Evolutionary conservation across 2,113 vertebrate genomes (phyloP), one percentile per base, ranked within the genome.

Genomic region (cat (Felis catus)): DNA sequence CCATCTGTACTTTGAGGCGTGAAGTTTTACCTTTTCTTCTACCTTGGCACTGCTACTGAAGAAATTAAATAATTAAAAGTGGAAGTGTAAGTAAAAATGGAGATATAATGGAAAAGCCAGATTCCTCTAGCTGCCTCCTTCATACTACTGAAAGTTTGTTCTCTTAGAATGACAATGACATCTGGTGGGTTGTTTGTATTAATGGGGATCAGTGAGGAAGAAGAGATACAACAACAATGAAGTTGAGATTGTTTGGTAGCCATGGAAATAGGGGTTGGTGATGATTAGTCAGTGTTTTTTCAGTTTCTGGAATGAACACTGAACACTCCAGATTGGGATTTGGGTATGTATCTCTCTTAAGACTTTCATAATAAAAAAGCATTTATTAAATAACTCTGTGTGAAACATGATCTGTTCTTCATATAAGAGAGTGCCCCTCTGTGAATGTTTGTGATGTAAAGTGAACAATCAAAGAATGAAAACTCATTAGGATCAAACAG

Each of bases 21-120:
- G 10, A 86, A 31, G 85, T 92, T 93, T 78, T 61, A 82, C 63
- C n/a, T 92, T 70, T 96, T 33, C 21, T 7, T 87, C 8, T 41
- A 36, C 39, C 27, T 80, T 83, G 29, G 39, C 21, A 82, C 14
- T 91, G 45, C 27, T 97, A 29, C 66, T 78, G 39, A 91, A 84
- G 70, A 96, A 90, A 63, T 70, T 90, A 94, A 91, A 81, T 96
- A 79, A 97, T 74, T 88, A 88, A 79, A 92, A 89, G 14, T 63
- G 12, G 31, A 89, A 82, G 15, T 81, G 12, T 92, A 84, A 88
- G 71, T 74, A 63, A n/a, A 94, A 95, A 87, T 31, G 31, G 63
- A n/a, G 31, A 21, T 41, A 92, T 15, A 48, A 36, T 48, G 7
- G 29, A 92, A 86, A 92, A 92, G 31, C 39, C 71, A 36, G 41